Evolutionary conservation across 2,113 vertebrate genomes (phyloP), one percentile per base, ranked within the genome.

Genomic region (Sinocyclocheilus rhinocerous): DNA sequence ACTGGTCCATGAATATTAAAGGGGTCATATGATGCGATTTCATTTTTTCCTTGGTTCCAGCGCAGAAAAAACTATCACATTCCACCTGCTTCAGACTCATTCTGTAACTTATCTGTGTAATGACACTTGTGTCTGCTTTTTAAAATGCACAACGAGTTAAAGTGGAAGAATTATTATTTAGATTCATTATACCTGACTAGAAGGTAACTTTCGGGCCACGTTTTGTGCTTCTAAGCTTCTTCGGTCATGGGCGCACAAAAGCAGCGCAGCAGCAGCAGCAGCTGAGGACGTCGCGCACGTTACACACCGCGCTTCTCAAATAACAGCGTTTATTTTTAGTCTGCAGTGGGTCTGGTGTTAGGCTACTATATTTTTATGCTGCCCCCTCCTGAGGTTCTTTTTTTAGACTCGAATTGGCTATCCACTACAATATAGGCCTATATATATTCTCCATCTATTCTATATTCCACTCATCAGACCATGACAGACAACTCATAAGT

Each of bases 241-340:
- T 77, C 76, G 12, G 50, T 55, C 48, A 20, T 20, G 45, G 13
- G 29, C 75, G 13, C 75, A 8, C 75, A 55, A 33, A 55, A 20
- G 5, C 48, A 52, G n/a, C 0, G 48, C 26, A 33, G n/a, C 73
- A 45, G n/a, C n/a, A n/a, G 45, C 45, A 42, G 39, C 6, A 36
- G 36, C 2, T 76, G 73, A n/a, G 26, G 26, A 33, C n/a, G 42
- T 50, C n/a, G 45, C 13, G 13, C n/a, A 7, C 15, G 7, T 13
- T 75, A 83, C 1, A 29, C 20, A 57, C 65, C 10, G 48, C 10
- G n/a, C 42, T 15, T 52, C 69, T 59, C 57, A 87, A 81, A 84
- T 61, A 80, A 76, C 69, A 18, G 48, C 1, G 3, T 72, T 77
- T 93, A 93, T 93, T 92, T 91, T 88, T 92, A 92, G 90, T 5